Percentiles rank a stretch among this genome's conserved stretches.
phyloP scores from a whole-genome alignment of 2,888 invertebrate genomes.

The Tanaodytes sp. region DNA sequence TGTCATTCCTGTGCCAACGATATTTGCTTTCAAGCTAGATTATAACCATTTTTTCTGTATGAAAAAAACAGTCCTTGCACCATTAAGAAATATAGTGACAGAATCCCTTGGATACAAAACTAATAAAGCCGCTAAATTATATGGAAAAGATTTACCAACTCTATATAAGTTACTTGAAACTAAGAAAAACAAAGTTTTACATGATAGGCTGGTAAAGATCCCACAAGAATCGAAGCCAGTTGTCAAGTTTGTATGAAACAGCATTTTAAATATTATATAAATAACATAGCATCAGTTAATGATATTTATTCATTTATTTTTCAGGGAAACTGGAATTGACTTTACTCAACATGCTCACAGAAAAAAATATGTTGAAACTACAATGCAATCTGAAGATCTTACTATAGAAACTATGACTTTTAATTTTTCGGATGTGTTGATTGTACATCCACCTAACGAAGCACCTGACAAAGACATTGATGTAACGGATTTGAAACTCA shows the following conservation, averaged over 20 bases:
- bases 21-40: slow-evolving; percentile 17
- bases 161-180: slow-evolving; percentile 11
- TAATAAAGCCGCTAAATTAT: slow-evolving; percentile 1
- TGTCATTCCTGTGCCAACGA: background rate
- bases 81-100: slow-evolving; percentile 1
- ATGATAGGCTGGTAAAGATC: background rate
- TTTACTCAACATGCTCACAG: slow-evolving; percentile 13
- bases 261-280: too few relatives aligned
- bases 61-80: background rate
- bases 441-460: background rate
- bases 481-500: background rate
- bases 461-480: background rate
- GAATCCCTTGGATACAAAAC: slow-evolving; percentile 11
- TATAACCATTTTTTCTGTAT: slow-evolving; percentile 12
- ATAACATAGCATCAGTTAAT: too few relatives aligned
- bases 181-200: slow-evolving; percentile 5
- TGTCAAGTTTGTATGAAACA: background rate
- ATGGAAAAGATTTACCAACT: slow-evolving; percentile 19
- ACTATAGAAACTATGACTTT: slow-evolving; percentile 5
- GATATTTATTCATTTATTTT: too few relatives aligned
- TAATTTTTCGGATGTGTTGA: background rate
- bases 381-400: background rate
- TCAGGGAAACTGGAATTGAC: slow-evolving; percentile 5
- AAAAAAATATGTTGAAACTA: background rate
- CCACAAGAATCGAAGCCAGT: background rate